Evolutionary conservation across 2,797 vertebrate genomes (phyloP), one percentile per base, ranked within the genome.

Genomic region (Neostethus bicornis): DNA sequence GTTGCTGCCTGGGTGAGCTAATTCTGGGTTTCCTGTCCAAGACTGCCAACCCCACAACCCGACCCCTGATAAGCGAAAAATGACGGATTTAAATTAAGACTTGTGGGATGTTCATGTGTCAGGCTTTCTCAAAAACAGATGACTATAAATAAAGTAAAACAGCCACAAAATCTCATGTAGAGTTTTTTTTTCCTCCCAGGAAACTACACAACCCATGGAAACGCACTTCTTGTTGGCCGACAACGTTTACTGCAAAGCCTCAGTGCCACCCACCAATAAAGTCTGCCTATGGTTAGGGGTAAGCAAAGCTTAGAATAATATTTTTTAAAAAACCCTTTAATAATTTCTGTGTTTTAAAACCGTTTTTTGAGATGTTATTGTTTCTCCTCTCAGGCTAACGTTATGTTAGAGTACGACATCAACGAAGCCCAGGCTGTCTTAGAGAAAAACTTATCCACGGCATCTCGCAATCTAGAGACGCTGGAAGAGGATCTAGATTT

Each of bases 271-370:
- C 79, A 99, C 96, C 14, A 93, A 99, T 73, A 98, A 98, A 95
- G 96, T 99, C 67, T 98, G 96, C 86, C 91, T 99, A 81, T 99
- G 97, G 97, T 88, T 99, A 76, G 97, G 97, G 92, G 97, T 99
- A 80, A 97, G 96, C 85, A 2, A 1, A 1, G 1, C 45, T 49
- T 45, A 44, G 25, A 12, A 7, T 7, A 10, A 3, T 8, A 1
- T 32, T 14, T 19, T 24, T 13, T 4, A 31, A 10, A 1, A 11
- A 4, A 31, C 29, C 29, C 26, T 3, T 28, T 26, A 2, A 5
- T 5, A 5, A 25, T 4, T 2, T 4, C 1, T 28, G 28, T 10
- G 26, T n/a, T n/a, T n/a, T n/a, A n/a, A n/a, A n/a, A n/a, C n/a
- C n/a, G n/a, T n/a, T n/a, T n/a, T n/a, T n/a, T n/a, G n/a, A n/a